These are phyloP conservation scores for Stomorhina lunata DNA, from an alignment of 2,888 invertebrate species.

Conservation along the genomic window DNA sequence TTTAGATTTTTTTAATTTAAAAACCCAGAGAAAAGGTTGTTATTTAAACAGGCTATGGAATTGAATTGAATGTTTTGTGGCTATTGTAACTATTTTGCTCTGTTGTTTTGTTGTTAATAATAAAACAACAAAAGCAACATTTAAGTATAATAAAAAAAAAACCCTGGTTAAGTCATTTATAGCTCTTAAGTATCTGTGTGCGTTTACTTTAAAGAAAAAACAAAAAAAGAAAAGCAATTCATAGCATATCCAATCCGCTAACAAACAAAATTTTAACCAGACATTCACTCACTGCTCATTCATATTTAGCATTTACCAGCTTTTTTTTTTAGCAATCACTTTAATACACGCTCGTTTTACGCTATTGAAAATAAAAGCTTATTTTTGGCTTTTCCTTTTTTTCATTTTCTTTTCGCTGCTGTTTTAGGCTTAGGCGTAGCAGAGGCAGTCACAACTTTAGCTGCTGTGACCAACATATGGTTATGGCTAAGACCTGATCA, in stretches of 20 bases:
- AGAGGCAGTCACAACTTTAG: neutral
- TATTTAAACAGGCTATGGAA: slow-evolving; percentile 57
- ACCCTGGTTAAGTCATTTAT: slow-evolving; percentile 36
- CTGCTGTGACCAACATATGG: neutral
- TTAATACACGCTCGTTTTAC: slow-evolving; percentile 36
- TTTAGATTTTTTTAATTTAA: neutral
- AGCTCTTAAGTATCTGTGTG: neutral
- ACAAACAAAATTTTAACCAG: neutral
- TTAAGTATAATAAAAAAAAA: slow-evolving; percentile 30
- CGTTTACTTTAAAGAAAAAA: neutral
- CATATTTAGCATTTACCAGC: slow-evolving; percentile 39
- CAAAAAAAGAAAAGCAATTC: neutral
- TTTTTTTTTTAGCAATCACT: slow-evolving; percentile 43
- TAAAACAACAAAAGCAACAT: slow-evolving; percentile 8
- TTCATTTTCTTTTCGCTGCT: neutral
- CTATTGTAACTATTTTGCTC: slow-evolving; percentile 20
- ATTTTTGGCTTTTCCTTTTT: too few relatives aligned
- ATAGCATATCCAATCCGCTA: neutral
- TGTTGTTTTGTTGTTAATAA: slow-evolving; percentile 28
- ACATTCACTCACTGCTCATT: slow-evolving; percentile 61
- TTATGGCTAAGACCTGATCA: neutral
- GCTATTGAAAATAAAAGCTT: slow-evolving; percentile 51
- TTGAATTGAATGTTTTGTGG: neutral
- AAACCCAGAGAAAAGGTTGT: slow-evolving; percentile 60
- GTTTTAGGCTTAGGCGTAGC: neutral